Evolutionary conservation across 2,113 vertebrate species (phyloP).

Genomic region (Pseudopodoces humilis): DNA sequence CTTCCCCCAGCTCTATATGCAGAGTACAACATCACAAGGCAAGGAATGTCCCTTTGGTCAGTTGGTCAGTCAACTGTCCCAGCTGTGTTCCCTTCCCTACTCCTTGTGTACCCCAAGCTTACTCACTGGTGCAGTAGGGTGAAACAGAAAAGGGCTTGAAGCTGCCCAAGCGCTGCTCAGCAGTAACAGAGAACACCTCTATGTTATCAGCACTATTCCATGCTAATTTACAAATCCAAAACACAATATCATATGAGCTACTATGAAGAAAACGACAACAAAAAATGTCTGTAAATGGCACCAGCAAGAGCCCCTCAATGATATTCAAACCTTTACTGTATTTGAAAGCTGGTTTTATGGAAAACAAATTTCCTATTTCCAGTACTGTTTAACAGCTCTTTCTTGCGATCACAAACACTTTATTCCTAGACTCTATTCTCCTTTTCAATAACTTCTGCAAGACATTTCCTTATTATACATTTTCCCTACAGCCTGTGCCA

Average conservation of each 20-base stretch:
- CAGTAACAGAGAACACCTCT: neutral
- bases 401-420: neutral
- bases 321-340: neutral
- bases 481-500: neutral
- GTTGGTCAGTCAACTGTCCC: no score
- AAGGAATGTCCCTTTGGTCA: neutral
- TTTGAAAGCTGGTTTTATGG: neutral
- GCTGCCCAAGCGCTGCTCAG: fast-evolving
- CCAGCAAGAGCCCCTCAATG: neutral
- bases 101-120: neutral
- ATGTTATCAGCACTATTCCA: neutral
- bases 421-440: neutral
- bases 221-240: neutral
- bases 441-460: neutral
- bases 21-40: neutral
- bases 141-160: neutral
- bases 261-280: neutral
- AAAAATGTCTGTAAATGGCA: neutral
- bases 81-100: neutral
- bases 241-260: neutral
- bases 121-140: fast-evolving
- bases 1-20: neutral
- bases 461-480: neutral
- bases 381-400: neutral
- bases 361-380: neutral